A percentile compares a stretch with the other conserved stretches of the same genome.
Conservation (phyloP, 2,797 vertebrate species). For the Sphaeramia orbicularis region DNA sequence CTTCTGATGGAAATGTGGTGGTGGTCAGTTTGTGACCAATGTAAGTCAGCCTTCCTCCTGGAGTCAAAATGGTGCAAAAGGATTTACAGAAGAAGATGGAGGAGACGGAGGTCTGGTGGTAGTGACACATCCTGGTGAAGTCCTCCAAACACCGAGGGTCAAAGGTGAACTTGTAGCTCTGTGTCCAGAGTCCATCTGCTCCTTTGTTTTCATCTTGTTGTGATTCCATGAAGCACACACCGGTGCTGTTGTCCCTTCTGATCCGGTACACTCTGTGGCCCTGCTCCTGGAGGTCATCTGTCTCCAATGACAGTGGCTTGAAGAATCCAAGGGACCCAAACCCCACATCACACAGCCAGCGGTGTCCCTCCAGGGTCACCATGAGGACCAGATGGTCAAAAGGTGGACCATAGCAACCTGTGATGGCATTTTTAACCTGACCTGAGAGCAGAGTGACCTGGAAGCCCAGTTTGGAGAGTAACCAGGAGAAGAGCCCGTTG, state of each 20-base stretch:
- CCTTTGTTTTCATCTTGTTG: conserved; percentile 49
- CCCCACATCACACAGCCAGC: conserved; percentile 86
- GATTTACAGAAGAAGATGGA: conserved; percentile 86
- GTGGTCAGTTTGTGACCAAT: conserved; percentile 77
- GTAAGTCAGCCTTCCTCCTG: conserved; percentile 75
- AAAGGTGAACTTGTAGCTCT: conserved; percentile 84
- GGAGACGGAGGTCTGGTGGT: conserved; percentile 83
- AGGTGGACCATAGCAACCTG: conserved; percentile 75
- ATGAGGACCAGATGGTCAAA: conserved; percentile 81
- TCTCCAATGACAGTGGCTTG: conserved; percentile 81
- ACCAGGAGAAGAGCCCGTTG: conserved; percentile 86
- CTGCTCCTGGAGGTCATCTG: conserved; percentile 68
- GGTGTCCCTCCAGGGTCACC: conserved; percentile 72
- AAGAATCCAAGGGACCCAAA: conserved; percentile 69
- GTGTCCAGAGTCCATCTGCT: conserved; percentile 56
- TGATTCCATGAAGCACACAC: conserved; percentile 73
- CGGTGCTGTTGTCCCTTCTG: conserved; percentile 14
- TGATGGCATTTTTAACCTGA: conserved; percentile 72
- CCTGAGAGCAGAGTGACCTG: conserved; percentile 73
- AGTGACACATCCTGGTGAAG: conserved; percentile 82
- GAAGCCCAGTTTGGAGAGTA: conserved; percentile 80
- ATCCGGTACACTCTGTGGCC: conserved; percentile 78
- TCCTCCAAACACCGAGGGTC: conserved; percentile 71
- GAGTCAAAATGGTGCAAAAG: conserved; percentile 77
- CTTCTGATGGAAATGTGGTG: conserved; percentile 55